A percentile compares a stretch with the other conserved stretches of the same genome.
phyloP scores from a whole-genome alignment of 2,113 vertebrate species.

The Xenus cinereus region DNA sequence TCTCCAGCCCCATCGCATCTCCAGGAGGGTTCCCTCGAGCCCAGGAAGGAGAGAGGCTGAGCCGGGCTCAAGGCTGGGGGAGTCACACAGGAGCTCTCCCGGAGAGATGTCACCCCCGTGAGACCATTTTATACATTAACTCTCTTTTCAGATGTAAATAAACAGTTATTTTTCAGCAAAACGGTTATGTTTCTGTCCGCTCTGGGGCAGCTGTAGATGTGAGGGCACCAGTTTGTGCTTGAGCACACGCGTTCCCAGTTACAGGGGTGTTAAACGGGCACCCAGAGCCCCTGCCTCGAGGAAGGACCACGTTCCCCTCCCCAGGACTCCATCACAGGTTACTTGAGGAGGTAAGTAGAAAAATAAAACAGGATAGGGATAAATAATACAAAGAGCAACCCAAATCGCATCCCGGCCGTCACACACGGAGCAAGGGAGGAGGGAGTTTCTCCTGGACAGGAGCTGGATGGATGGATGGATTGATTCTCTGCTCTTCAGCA shows the following conservation, averaged over 20 bases:
- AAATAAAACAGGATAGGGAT: neutral
- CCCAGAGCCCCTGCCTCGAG: neutral
- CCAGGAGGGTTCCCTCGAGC: rapidly evolving
- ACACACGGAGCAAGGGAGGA: neutral
- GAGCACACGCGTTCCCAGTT: rapidly evolving
- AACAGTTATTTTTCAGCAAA: slow-evolving; percentile 61
- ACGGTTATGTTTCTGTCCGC: slow-evolving; percentile 36
- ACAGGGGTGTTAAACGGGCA: rapidly evolving
- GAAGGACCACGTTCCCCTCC: rapidly evolving
- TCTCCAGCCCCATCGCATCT: neutral
- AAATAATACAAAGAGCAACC: neutral
- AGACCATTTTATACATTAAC: neutral
- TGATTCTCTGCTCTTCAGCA: neutral
- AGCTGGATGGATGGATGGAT: too few relatives aligned
- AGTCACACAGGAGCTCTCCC: neutral
- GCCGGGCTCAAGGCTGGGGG: neutral
- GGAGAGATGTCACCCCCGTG: rapidly evolving
- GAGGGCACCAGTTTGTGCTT: neutral
- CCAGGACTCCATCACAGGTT: neutral
- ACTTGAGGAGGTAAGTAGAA: neutral
- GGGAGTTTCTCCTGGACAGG: neutral
- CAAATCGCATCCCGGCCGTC: rapidly evolving
- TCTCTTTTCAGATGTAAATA: slow-evolving; percentile 47
- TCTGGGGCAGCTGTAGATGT: neutral
- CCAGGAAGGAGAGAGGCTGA: neutral